Percentiles rank a stretch among this genome's conserved stretches.
Evolutionary conservation across 2,888 invertebrate species (phyloP).

Genomic region (Chrysolina americana): DNA sequence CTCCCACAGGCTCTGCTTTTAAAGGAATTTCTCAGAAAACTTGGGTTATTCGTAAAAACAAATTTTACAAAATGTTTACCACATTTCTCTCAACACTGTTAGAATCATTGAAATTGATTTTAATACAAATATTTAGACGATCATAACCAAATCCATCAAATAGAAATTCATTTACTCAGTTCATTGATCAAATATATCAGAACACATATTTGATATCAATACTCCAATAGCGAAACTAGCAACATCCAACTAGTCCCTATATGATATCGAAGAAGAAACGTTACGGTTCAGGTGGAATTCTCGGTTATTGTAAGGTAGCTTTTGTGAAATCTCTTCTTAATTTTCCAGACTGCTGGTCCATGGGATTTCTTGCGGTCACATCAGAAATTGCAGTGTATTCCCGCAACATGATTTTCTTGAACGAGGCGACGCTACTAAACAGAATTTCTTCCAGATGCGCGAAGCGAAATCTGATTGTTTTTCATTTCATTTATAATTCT

Average conservation of each 20-base stretch:
- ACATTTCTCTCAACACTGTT: too few relatives aligned
- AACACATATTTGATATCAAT: slow-evolving; percentile 15
- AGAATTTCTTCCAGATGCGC: not conserved
- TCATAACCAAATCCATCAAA: too few relatives aligned
- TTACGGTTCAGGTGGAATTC: slow-evolving; percentile 44
- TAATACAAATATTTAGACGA: too few relatives aligned
- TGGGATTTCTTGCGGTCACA: slow-evolving; percentile 49
- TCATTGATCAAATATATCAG: slow-evolving; percentile 1
- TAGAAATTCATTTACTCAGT: not conserved
- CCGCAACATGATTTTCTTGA: slow-evolving; percentile 36
- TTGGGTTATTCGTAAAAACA: too few relatives aligned
- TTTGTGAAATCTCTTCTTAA: slow-evolving; percentile 53
- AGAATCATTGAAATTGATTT: too few relatives aligned
- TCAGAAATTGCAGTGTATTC: slow-evolving; percentile 48
- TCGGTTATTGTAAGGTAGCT: slow-evolving; percentile 45
- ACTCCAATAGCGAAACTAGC: slow-evolving; percentile 11
- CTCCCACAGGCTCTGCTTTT: too few relatives aligned
- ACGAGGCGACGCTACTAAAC: slow-evolving; percentile 24
- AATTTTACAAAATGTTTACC: too few relatives aligned
- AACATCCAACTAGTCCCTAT: slow-evolving; percentile 18
- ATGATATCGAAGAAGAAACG: slow-evolving; percentile 16
- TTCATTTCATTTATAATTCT: not conserved
- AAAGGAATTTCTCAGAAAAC: too few relatives aligned
- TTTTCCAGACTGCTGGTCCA: slow-evolving; percentile 55
- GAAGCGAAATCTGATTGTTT: slow-evolving; percentile 1